Conservation (phyloP, 2,797 vertebrate species). For the Lagodon rhomboides region DNA sequence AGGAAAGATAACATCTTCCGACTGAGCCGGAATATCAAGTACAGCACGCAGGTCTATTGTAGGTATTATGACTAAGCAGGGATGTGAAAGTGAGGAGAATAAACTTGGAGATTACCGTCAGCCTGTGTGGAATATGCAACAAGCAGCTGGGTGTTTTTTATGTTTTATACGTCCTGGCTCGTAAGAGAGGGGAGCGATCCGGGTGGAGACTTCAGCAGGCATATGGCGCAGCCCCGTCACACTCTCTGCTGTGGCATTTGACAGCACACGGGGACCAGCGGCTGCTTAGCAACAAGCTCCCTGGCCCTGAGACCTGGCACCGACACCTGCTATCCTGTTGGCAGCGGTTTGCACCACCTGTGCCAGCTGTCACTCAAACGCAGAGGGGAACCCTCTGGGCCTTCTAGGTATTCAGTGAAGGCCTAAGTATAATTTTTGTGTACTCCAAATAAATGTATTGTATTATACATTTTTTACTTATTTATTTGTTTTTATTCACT, state of each 20-base stretch:
- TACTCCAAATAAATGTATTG: too few relatives aligned
- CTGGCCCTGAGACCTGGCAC: constrained; percentile 64
- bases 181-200: constrained; percentile 33
- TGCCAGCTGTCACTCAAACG: constrained; percentile 80
- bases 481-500: too few relatives aligned
- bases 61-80: constrained; percentile 14
- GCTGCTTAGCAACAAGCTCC: constrained; percentile 80
- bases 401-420: too few relatives aligned
- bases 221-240: constrained; percentile 63
- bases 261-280: constrained; percentile 58
- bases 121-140: constrained; percentile 20
- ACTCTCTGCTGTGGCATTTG: constrained; percentile 57
- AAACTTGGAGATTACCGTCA: constrained; percentile 14
- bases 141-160: constrained; percentile 48
- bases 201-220: constrained; percentile 45
- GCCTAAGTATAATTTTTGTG: too few relatives aligned
- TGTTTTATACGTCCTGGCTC: constrained; percentile 37
- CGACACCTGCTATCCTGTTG: constrained; percentile 67
- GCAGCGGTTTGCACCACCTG: constrained; percentile 64
- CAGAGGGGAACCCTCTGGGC: too few relatives aligned
- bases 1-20: constrained; percentile 49
- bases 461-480: too few relatives aligned
- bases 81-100: neutral
- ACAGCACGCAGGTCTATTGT: neutral
- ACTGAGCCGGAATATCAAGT: constrained; percentile 10